Evolutionary conservation across 2,888 invertebrate species (phyloP).

Genomic region (Ophion obscuratus): DNA sequence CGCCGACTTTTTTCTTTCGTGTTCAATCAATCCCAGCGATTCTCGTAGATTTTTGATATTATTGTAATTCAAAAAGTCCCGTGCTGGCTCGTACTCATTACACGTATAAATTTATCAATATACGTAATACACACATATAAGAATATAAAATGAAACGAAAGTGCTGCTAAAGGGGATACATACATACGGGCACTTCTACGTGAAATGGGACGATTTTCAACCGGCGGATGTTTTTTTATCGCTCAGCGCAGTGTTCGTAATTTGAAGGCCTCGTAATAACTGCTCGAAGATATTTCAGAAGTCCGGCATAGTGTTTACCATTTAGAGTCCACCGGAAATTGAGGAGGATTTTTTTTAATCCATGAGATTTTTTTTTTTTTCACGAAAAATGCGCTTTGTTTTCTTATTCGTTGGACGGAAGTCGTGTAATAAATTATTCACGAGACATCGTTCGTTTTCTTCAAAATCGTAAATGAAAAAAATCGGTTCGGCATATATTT

Average conservation of each 20-base stretch:
- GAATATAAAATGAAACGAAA: constrained; percentile 51
- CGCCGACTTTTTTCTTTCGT: constrained; percentile 33
- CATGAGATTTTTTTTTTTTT: neutral
- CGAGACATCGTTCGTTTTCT: neutral
- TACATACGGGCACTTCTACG: constrained; percentile 26
- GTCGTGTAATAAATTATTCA: neutral
- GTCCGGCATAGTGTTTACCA: neutral
- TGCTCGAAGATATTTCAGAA: too few species aligned
- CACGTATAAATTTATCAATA: constrained; percentile 63
- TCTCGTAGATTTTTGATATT: neutral
- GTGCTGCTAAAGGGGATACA: constrained; percentile 57
- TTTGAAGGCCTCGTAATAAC: neutral
- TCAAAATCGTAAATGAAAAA: too few species aligned
- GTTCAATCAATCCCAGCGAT: constrained; percentile 18
- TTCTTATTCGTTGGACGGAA: neutral
- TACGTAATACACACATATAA: constrained; percentile 58
- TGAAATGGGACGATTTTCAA: constrained; percentile 18
- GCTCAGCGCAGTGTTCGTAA: neutral
- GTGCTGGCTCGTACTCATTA: constrained; percentile 62
- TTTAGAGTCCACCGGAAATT: neutral
- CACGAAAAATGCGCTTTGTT: neutral
- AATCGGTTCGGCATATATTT: too few species aligned
- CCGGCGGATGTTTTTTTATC: neutral
- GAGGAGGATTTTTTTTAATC: neutral
- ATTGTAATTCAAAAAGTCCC: neutral